A percentile compares a stretch with the other conserved stretches of the same genome.
Conservation (phyloP, 2,888 invertebrate species). For the Athalia cordata region DNA sequence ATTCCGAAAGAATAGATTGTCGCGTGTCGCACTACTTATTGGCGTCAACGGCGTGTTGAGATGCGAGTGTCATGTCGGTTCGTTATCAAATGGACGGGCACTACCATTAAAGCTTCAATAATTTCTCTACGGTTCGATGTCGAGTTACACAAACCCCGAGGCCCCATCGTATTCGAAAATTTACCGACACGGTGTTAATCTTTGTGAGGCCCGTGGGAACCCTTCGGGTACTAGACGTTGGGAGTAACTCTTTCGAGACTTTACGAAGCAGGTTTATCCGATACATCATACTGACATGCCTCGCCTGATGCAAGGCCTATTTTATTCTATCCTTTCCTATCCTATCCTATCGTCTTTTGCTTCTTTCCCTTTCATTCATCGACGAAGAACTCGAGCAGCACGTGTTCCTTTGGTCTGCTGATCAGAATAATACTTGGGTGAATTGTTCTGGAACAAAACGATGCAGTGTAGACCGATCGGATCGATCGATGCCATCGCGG, state of each 20-base stretch:
- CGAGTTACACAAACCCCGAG: neutral
- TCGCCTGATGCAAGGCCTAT: constrained; percentile 8
- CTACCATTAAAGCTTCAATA: neutral
- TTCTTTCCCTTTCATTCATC: constrained; percentile 36
- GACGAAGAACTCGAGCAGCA: constrained; percentile 19
- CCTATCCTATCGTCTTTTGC: neutral
- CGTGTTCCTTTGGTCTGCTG: constrained; percentile 12
- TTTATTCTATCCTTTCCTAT: neutral
- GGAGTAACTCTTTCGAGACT: neutral
- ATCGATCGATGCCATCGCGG: too few relatives aligned
- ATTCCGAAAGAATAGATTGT: neutral
- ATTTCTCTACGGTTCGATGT: neutral
- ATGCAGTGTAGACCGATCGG: too few relatives aligned
- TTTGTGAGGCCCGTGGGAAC: constrained; percentile 30
- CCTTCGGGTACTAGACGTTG: constrained; percentile 1
- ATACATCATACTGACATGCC: constrained; percentile 17
- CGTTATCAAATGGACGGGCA: too few relatives aligned
- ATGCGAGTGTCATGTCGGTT: too few relatives aligned
- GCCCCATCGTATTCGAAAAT: constrained; percentile 14
- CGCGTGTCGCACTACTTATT: neutral
- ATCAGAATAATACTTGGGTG: constrained; percentile 8
- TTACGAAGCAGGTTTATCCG: constrained; percentile 4
- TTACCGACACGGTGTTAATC: neutral
- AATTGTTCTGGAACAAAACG: neutral
- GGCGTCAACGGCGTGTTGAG: too few relatives aligned